phyloP scores from a whole-genome alignment of 53 echinoderm and acorn worm genomes.

The Luidia sarsii region DNA sequence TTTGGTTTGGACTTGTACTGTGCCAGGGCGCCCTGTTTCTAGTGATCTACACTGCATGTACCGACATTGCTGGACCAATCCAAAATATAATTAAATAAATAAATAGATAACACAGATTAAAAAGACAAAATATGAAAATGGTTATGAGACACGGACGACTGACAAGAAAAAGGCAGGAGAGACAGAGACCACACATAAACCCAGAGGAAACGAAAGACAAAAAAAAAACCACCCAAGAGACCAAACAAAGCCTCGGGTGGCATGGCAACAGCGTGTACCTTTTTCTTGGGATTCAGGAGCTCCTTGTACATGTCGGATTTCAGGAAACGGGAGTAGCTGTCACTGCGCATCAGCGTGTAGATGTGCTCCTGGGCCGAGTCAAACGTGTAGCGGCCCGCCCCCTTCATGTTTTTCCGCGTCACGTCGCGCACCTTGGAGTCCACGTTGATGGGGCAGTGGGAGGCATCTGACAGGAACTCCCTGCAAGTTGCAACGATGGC shows the following conservation, averaged over 20 bases:
- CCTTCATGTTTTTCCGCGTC: conserved; percentile 93
- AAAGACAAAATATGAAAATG: not conserved
- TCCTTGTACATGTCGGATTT: conserved; percentile 99
- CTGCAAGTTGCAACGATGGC: no score
- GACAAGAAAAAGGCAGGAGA: conserved; percentile 27
- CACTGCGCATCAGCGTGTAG: conserved; percentile 93
- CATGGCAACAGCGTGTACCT: conserved; percentile 63
- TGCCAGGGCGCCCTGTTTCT: no score
- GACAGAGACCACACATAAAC: conserved; percentile 12
- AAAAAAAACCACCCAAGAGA: not conserved
- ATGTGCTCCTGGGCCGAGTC: conserved; percentile 99
- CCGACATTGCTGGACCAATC: no score
- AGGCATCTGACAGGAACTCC: conserved; percentile 91
- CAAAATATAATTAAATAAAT: not conserved
- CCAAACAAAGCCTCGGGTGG: not conserved
- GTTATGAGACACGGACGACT: no score
- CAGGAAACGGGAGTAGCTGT: conserved; percentile 96
- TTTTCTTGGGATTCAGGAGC: conserved; percentile 99
- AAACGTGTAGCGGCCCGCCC: conserved; percentile 89
- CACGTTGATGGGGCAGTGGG: conserved; percentile 98
- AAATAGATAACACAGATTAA: not conserved
- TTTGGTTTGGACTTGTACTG: no score
- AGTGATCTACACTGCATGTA: no score
- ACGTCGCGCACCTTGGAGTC: conserved; percentile 91
- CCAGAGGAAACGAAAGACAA: no score